These are phyloP conservation scores for Phoenicopterus ruber DNA, from an alignment of 2,113 vertebrate genomes.

Conservation along the genomic window DNA sequence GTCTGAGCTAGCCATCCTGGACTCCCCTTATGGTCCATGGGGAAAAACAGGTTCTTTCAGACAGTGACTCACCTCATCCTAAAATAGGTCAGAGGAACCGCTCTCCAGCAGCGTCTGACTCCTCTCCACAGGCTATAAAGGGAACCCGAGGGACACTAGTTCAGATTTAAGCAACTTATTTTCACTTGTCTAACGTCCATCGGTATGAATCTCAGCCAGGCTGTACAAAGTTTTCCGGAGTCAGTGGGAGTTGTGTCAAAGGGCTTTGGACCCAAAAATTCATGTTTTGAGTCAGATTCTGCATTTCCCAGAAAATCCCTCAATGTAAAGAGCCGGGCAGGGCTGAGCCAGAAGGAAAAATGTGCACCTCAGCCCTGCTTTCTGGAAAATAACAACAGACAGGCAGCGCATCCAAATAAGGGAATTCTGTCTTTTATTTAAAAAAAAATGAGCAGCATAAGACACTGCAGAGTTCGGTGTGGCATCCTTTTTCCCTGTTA, in stretches of 20 bases:
- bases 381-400: not conserved
- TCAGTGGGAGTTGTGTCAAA: not conserved
- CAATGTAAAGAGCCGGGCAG: not conserved
- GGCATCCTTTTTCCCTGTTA: not conserved
- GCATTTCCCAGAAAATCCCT: not conserved
- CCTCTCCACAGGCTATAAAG: not conserved
- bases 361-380: not conserved
- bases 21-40: not conserved
- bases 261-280: not conserved
- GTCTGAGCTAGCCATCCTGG: conserved; percentile 20
- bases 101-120: conserved; percentile 6
- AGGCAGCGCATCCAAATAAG: not conserved
- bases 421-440: not conserved
- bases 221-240: not conserved
- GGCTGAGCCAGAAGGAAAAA: not conserved
- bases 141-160: not conserved
- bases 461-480: not conserved
- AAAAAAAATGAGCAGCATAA: not conserved
- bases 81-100: conserved; percentile 48
- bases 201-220: not conserved
- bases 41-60: conserved; percentile 57
- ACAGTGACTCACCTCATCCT: conserved; percentile 13
- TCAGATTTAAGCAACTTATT: not conserved
- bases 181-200: not conserved
- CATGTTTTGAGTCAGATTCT: not conserved